Conservation (phyloP, 2,797 vertebrate species). For the Borostomias antarcticus region DNA sequence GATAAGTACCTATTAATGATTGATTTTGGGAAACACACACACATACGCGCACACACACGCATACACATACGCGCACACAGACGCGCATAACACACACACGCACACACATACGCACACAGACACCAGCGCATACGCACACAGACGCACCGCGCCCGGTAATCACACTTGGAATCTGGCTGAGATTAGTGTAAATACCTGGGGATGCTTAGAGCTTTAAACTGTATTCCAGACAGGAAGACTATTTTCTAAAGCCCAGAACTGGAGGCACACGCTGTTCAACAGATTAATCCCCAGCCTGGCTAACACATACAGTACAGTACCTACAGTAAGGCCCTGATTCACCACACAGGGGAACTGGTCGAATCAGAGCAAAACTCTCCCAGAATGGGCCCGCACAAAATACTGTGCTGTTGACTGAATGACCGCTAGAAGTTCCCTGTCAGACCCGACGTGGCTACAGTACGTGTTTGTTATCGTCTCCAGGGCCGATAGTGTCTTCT, state of each 20-base stretch:
- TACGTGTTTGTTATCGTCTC: no score
- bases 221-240: constrained; percentile 55
- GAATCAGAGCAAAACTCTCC: no score
- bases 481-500: not conserved
- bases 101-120: not conserved
- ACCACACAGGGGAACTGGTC: no score
- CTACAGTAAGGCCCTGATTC: no score
- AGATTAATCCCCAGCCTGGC: not conserved
- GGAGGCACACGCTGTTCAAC: constrained; percentile 26
- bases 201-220: constrained; percentile 43
- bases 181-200: constrained; percentile 52
- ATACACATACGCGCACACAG: no score
- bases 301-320: not conserved
- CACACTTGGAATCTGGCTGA: constrained; percentile 39
- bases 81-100: not conserved
- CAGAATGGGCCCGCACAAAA: no score
- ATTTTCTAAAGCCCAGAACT: no score
- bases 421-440: no score
- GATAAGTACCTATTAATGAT: not conserved
- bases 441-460: no score
- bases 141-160: constrained; percentile 33
- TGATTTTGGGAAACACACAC: not conserved
- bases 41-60: not conserved
- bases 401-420: no score
- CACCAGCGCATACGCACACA: constrained; percentile 4